Evolutionary conservation across 2,888 invertebrate species (phyloP).

Genomic region (Malthinus flaveolus): DNA sequence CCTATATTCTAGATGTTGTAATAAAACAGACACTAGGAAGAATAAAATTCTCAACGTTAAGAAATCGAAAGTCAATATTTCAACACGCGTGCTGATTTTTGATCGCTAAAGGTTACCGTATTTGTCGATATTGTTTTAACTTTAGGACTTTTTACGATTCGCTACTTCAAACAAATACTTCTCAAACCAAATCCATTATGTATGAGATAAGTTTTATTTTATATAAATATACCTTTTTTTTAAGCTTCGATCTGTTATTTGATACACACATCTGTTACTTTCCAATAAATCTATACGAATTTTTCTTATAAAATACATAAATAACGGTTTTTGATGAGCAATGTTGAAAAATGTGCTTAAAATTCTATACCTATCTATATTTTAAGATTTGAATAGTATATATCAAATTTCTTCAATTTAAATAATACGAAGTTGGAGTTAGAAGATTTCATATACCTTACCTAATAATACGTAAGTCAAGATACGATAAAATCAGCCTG

Average conservation of each 20-base stretch:
- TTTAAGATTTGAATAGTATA: no score
- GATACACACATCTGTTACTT: slow-evolving; percentile 1
- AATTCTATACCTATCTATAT: no score
- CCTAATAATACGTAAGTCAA: no score
- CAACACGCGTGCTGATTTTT: slow-evolving; percentile 23
- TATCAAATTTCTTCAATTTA: no score
- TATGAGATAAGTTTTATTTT: slow-evolving; percentile 14
- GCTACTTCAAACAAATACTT: slow-evolving; percentile 24
- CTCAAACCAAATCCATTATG: slow-evolving; percentile 20
- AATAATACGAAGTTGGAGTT: no score
- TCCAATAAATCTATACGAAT: no score
- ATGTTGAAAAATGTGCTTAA: no score
- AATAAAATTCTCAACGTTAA: slow-evolving; percentile 11
- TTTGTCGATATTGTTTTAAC: slow-evolving; percentile 22
- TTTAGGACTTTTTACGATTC: slow-evolving; percentile 23
- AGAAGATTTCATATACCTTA: no score
- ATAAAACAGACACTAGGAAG: slow-evolving; percentile 6
- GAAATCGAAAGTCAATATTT: slow-evolving; percentile 17
- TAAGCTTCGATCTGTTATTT: background rate
- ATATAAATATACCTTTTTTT: slow-evolving; percentile 6
- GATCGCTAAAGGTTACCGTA: slow-evolving; percentile 14
- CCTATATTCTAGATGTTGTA: background rate
- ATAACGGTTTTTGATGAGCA: no score
- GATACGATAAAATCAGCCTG: no score
- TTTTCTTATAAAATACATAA: no score